Percentiles rank a stretch among this genome's conserved stretches.
These are phyloP conservation scores for Linurgus olivaceus DNA, from an alignment of 2,797 vertebrate species.

Conservation along the genomic window DNA sequence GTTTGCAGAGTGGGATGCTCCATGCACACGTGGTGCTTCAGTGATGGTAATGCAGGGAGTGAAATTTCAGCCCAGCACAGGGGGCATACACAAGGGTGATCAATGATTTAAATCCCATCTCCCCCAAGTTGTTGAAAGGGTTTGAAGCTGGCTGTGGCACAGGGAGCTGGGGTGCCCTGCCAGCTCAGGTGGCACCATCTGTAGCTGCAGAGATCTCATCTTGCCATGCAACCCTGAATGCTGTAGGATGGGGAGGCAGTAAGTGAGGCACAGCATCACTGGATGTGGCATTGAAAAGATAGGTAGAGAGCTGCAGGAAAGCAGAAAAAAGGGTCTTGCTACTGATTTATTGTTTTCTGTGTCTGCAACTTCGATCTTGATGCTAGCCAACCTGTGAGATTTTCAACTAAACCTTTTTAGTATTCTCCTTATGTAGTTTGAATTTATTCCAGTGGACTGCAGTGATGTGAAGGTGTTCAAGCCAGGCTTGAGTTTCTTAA, in stretches of 20 bases:
- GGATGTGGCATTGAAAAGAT: background rate
- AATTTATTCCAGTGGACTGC: background rate
- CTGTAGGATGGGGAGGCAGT: background rate
- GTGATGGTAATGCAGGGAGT: background rate
- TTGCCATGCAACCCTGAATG: rapidly evolving
- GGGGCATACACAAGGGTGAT: background rate
- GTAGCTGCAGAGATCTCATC: background rate
- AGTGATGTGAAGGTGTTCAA: background rate
- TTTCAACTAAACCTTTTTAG: background rate
- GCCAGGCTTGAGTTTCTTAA: background rate
- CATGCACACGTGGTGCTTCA: rapidly evolving
- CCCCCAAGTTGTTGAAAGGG: background rate
- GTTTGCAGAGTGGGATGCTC: background rate
- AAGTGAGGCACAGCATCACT: background rate
- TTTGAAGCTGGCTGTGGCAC: background rate
- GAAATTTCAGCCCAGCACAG: background rate
- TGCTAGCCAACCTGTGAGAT: background rate
- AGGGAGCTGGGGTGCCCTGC: background rate
- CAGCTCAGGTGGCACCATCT: background rate
- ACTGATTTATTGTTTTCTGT: background rate
- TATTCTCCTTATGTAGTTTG: background rate
- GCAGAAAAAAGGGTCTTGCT: background rate
- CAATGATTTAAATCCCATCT: background rate
- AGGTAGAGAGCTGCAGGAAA: background rate
- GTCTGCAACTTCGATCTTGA: background rate